A percentile compares a stretch with the other conserved stretches of the same genome.
phyloP scores from a whole-genome alignment of 64 coral and sea anemone species.

The Montipora foliosa region DNA sequence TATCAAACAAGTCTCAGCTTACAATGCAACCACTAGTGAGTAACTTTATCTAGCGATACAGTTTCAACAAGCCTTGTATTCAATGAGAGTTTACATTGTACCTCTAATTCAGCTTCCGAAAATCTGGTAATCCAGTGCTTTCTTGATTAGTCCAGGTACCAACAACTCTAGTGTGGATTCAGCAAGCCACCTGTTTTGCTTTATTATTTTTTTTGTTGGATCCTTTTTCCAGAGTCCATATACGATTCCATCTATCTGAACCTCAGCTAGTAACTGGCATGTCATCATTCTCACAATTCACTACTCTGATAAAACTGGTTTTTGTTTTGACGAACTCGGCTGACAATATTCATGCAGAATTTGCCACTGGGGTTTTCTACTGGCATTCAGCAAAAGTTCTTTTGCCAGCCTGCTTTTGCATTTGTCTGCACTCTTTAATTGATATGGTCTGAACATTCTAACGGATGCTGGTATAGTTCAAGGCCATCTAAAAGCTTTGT shows the following conservation, averaged over 20 bases:
- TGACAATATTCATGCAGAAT: constrained; percentile 95
- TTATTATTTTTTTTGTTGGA: constrained; percentile 90
- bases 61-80: background rate
- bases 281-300: constrained; percentile 74
- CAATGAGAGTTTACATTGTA: background rate
- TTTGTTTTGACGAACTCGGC: constrained; percentile 75
- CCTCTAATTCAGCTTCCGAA: constrained; percentile 77
- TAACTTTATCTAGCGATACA: no score
- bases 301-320: constrained; percentile 73
- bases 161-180: constrained; percentile 82
- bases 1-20: no score
- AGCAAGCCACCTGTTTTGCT: constrained; percentile 88
- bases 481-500: constrained; percentile 24
- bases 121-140: constrained; percentile 77
- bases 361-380: constrained; percentile 81
- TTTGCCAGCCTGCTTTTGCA: constrained; percentile 53
- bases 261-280: constrained; percentile 87
- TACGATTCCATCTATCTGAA: constrained; percentile 81
- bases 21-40: no score
- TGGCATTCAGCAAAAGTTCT: constrained; percentile 72
- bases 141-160: constrained; percentile 74
- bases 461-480: constrained; percentile 44
- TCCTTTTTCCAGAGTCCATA: constrained; percentile 79
- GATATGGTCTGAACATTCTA: constrained; percentile 75
- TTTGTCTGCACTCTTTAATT: constrained; percentile 69